Evolutionary conservation across 2,113 vertebrate species (phyloP), one percentile per base, ranked within the genome.

Genomic region (human (Homo sapiens)): DNA sequence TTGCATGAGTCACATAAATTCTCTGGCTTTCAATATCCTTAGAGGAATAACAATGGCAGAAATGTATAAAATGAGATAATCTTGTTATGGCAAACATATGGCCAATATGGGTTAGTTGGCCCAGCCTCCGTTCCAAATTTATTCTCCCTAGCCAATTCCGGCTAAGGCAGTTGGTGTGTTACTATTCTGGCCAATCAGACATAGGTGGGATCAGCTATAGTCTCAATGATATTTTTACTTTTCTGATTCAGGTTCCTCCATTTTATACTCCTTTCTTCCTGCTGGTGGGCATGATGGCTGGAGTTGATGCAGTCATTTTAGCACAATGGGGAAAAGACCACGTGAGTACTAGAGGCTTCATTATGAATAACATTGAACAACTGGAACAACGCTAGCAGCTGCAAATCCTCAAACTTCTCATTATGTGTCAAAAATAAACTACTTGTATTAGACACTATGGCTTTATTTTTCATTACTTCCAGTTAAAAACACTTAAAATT

Each of bases 401-500:
- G 13, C 30, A 48, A 88, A 76, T 17, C 25, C n/a, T 35, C 16
- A 22, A 20, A 40, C 25, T 40, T 92, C 55, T 94, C 16, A 50
- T 23, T 55, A 75, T 17, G 32, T 64, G 50, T 85, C 57, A 81
- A 89, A 94, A 88, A 68, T 64, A 82, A 81, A 59, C 30, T 17
- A 52, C 35, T 40, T 76, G 12, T 76, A 70, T 68, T 72, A 83
- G 82, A 76, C 4, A 30, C 11, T 1, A 35, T 45, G 22, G 10
- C 64, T 79, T 93, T 11, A 55, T 83, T 92, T 85, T 82, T 23
- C 89, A n/a, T 52, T 75, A 22, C 17, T 66, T 70, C 73, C 89
- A 61, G 25, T 84, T 88, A 93, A 89, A 84, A 70, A 16, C 20
- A 66, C n/a, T 66, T 68, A 89, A 95, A 93, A 93, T 43, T 85